phyloP scores from a whole-genome alignment of 2,113 vertebrate genomes.

The Taxidea taxus region DNA sequence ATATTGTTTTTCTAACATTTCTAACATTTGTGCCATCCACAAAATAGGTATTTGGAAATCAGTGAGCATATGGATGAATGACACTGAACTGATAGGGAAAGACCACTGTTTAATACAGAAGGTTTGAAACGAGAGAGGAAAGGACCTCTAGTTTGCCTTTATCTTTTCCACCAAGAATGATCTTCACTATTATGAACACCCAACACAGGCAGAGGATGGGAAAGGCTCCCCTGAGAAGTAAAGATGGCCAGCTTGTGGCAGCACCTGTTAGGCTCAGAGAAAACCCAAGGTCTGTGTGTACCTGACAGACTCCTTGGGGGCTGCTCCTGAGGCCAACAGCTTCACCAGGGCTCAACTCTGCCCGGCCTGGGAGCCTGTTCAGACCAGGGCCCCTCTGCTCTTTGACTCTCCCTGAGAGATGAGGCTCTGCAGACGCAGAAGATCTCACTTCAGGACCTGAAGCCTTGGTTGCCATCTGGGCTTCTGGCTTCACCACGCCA shows the following conservation, averaged over 20 bases:
- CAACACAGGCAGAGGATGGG: background rate
- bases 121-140: background rate
- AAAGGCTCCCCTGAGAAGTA: background rate
- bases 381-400: background rate
- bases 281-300: background rate
- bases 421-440: background rate
- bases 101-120: background rate
- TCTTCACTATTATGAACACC: background rate
- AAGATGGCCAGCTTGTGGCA: background rate
- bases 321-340: background rate
- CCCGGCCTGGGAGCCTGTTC: background rate
- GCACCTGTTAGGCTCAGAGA: background rate
- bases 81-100: background rate
- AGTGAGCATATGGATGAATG: background rate
- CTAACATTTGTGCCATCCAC: background rate
- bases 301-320: background rate
- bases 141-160: background rate
- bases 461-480: background rate
- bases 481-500: background rate
- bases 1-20: background rate
- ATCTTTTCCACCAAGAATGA: background rate
- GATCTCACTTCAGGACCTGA: background rate
- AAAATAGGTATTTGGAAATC: background rate
- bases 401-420: background rate
- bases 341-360: background rate